phyloP scores from a whole-genome alignment of 2,113 vertebrate species.

The Petrocephalus microphthalmus region DNA sequence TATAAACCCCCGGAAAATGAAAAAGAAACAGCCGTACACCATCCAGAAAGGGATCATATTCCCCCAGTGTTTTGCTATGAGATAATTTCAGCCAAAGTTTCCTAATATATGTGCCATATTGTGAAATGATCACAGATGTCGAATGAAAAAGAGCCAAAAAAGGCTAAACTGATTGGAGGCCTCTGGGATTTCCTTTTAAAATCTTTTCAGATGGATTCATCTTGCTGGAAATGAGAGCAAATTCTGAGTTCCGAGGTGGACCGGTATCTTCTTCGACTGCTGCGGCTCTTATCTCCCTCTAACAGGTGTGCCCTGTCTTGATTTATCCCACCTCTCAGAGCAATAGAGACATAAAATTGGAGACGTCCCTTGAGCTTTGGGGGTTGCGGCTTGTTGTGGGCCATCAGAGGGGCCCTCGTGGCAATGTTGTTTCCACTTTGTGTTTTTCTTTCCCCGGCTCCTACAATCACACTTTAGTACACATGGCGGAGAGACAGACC shows the following conservation, averaged over 20 bases:
- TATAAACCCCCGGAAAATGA: neutral
- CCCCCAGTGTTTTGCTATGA: neutral
- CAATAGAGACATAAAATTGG: neutral
- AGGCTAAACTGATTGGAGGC: neutral
- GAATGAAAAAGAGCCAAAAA: neutral
- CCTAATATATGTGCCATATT: neutral
- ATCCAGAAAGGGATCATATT: neutral
- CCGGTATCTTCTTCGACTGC: neutral
- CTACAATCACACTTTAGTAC: neutral
- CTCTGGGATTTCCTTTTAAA: neutral
- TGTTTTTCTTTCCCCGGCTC: neutral
- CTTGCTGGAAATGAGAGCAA: neutral
- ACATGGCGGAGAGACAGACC: neutral
- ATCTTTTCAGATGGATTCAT: neutral
- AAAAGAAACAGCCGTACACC: neutral
- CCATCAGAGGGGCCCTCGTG: neutral
- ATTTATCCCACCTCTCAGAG: neutral
- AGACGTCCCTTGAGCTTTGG: neutral
- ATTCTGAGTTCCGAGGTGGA: neutral
- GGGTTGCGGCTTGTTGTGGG: neutral
- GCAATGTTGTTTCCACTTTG: neutral
- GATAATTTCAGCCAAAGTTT: neutral
- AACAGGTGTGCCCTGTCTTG: slow-evolving; percentile 4
- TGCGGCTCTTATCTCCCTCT: neutral
- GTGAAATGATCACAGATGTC: neutral